These are phyloP conservation scores for Clamator glandarius DNA, from an alignment of 2,797 vertebrate genomes.

Conservation along the genomic window DNA sequence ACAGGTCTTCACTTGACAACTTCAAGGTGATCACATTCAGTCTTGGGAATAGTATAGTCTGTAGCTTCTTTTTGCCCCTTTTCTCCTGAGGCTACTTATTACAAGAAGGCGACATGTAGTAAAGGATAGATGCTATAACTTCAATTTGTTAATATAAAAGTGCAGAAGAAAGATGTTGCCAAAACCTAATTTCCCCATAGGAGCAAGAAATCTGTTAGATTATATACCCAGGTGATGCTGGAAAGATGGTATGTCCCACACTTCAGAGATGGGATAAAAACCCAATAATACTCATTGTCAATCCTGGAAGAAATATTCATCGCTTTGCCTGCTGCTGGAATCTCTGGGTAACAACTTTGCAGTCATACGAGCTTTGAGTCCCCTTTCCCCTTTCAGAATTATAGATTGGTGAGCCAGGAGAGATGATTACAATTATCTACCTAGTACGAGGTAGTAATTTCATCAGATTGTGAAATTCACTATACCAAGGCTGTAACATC, in stretches of 20 bases:
- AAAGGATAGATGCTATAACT: background rate
- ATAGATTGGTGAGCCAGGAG: background rate
- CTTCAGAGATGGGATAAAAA: background rate
- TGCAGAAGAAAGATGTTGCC: background rate
- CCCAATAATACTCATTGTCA: background rate
- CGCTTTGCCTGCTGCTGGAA: background rate
- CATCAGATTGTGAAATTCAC: background rate
- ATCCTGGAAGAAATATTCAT: background rate
- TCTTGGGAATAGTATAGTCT: background rate
- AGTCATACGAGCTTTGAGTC: background rate
- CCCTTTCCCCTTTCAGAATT: background rate
- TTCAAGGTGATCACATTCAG: background rate
- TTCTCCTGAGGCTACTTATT: background rate
- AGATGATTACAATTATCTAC: constrained; percentile 6
- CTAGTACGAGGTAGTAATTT: background rate
- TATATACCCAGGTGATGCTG: background rate
- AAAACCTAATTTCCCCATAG: background rate
- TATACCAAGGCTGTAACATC: background rate
- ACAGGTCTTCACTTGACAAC: background rate
- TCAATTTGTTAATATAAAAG: background rate
- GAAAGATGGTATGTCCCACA: background rate
- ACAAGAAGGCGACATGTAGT: background rate
- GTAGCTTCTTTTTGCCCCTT: background rate
- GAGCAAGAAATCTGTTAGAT: background rate
- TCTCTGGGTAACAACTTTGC: background rate